Base-by-base conservation (phyloP, 2,113 vertebrate species). In the Erythrolamprus reginae region DNA sequence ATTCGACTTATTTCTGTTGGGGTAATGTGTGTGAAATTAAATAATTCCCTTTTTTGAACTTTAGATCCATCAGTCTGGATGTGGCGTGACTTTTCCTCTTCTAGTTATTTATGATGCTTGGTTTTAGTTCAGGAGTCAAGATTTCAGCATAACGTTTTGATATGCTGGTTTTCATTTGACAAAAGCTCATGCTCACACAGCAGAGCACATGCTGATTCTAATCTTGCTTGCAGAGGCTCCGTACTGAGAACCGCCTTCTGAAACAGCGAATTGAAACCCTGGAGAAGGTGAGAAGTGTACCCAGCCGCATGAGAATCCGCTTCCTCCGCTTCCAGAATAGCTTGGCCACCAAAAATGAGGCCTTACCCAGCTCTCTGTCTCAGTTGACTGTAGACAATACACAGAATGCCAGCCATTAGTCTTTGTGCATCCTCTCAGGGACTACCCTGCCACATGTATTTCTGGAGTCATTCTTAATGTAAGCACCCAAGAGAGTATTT, bases 261-360 rank as follows among this genome's bases (percentile, higher is more conserved):
- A 99, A 99, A 93, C 98, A 99, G 94, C 98, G 98, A 91, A 99
- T 99, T 1, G 98, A 99, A 92, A 99, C 98, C 1, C 95, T 99
- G 48, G 98, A 99, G 96, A 99, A 99, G 98, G 98, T 99, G 93
- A 97, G 96, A 9, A 52, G 77, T 0, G 0, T 2, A 2, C 26
- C 88, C 15, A 3, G 47, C 91, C 52, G 58, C 84, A n/a, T 89
- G 61, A n/a, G 51, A 52, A 51, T 51, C 93, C 10, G 88, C 58
- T 65, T 52, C 86, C 91, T 93, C 86, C 93, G 82, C 90, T 87
- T 92, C 87, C 87, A 24, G 50, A 65, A 82, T 82, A n/a, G 38
- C 21, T 21, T 70, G 89, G 87, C 26, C 52, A 51, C 65, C 77
- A 91, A 90, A 90, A 92, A 90, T 26, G 86, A 90, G 38, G 47